These are phyloP conservation scores for Zapus hudsonius DNA, from an alignment of 2,113 vertebrate species.

Conservation along the genomic window DNA sequence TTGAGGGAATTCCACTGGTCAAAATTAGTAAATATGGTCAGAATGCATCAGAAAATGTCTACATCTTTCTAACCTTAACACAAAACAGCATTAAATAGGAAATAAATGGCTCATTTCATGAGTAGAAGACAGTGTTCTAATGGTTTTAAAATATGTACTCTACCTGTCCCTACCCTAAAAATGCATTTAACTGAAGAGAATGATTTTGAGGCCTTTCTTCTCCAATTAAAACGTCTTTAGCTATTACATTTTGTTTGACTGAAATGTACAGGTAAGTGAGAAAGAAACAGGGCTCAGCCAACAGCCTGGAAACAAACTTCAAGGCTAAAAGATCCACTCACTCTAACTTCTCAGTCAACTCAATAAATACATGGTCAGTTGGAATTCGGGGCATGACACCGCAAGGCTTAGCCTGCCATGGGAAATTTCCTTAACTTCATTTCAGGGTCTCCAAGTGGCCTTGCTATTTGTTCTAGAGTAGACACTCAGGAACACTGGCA, in stretches of 20 bases:
- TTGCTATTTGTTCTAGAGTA: background rate
- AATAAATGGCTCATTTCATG: constrained; percentile 57
- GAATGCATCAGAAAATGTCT: constrained; percentile 27
- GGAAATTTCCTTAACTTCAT: background rate
- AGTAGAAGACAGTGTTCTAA: constrained; percentile 61
- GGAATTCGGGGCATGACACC: constrained; percentile 39
- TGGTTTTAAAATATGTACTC: constrained; percentile 42
- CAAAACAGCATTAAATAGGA: constrained; percentile 52
- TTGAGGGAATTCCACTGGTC: background rate
- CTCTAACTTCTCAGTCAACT: constrained; percentile 42
- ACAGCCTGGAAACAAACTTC: constrained; percentile 46
- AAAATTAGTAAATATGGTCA: constrained; percentile 46
- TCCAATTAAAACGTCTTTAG: background rate
- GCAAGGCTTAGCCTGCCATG: constrained; percentile 19
- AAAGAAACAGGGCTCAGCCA: constrained; percentile 24
- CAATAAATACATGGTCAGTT: constrained; percentile 60
- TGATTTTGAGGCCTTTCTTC: constrained; percentile 12
- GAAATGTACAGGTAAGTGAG: background rate
- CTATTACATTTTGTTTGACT: background rate
- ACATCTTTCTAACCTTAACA: constrained; percentile 54
- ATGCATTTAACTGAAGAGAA: constrained; percentile 35
- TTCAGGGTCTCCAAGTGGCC: constrained; percentile 39
- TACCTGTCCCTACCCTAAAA: background rate
- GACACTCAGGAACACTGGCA: constrained; percentile 19
- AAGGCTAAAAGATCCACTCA: constrained; percentile 5